Evolutionary conservation across 2,888 invertebrate genomes (phyloP).

Genomic region (Amphiduros pacificus): DNA sequence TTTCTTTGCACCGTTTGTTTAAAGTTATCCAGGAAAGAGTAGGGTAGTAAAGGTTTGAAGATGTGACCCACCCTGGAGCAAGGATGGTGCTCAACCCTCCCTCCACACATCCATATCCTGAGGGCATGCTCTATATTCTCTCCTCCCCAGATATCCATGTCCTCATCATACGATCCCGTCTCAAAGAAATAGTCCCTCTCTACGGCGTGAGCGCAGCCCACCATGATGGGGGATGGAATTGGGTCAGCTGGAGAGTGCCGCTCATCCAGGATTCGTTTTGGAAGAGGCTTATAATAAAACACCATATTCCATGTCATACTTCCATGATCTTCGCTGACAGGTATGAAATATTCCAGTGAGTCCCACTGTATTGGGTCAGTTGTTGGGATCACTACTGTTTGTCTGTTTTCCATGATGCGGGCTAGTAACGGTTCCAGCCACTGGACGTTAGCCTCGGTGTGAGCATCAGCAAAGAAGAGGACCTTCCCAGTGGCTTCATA

Average conservation of each 20-base stretch:
- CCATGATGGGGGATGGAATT: conserved; percentile 21
- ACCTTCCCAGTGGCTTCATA: conserved; percentile 78
- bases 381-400: conserved; percentile 72
- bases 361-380: conserved; percentile 79
- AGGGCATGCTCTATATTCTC: conserved; percentile 32
- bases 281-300: conserved; percentile 7
- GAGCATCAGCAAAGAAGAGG: conserved; percentile 92
- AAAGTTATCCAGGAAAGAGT: conserved; percentile 88
- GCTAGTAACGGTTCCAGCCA: conserved; percentile 75
- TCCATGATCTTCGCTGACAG: neutral
- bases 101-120: conserved; percentile 31
- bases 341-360: neutral
- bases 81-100: conserved; percentile 21
- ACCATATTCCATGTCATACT: conserved; percentile 10
- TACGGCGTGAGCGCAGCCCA: conserved; percentile 31
- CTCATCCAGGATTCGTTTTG: neutral
- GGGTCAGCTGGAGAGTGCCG: neutral
- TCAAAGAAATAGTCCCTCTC: conserved; percentile 22
- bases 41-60: conserved; percentile 91
- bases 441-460: conserved; percentile 82
- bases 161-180: conserved; percentile 28
- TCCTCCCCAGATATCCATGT: conserved; percentile 29
- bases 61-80: conserved; percentile 69
- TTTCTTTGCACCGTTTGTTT: conserved; percentile 84
- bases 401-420: conserved; percentile 70